Evolutionary conservation across 1,140 invertebrate species (phyloP).

Genomic region (Papilio xuthus): DNA sequence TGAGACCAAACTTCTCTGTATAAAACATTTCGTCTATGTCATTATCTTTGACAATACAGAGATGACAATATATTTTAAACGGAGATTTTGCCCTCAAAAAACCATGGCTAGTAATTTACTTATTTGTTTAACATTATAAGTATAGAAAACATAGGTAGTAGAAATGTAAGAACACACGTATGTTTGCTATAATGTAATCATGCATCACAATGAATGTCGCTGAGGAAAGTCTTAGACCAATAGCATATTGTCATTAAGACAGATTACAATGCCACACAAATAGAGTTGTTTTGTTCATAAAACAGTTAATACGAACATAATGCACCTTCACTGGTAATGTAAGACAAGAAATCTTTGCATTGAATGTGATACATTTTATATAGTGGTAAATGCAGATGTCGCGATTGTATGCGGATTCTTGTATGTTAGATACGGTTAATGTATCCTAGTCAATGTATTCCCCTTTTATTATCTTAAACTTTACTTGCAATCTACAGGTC

Average conservation of each 20-base stretch:
- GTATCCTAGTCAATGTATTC: neutral
- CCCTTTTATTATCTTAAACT: neutral
- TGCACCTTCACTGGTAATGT: conserved; percentile 44
- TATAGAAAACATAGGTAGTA: conserved; percentile 5
- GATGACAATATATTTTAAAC: too few relatives aligned
- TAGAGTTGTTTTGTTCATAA: conserved; percentile 49
- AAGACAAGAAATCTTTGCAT: conserved; percentile 57
- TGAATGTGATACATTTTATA: conserved; percentile 53
- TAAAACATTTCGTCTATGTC: too few relatives aligned
- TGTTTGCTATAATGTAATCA: neutral
- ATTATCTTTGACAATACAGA: too few relatives aligned
- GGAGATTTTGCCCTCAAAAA: too few relatives aligned
- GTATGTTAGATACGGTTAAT: conserved; percentile 1
- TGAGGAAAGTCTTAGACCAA: conserved; percentile 38
- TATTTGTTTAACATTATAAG: neutral
- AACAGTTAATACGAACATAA: conserved; percentile 67
- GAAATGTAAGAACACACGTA: neutral
- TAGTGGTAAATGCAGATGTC: conserved; percentile 41
- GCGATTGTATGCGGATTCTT: conserved; percentile 28
- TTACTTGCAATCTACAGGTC: too few relatives aligned
- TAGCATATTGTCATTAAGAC: conserved; percentile 54
- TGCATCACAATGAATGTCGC: neutral
- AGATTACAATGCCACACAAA: conserved; percentile 54
- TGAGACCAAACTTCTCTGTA: too few relatives aligned
- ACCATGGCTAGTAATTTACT: neutral